Evolutionary conservation across 1,140 invertebrate genomes (phyloP), one percentile per base, ranked within the genome.

Genomic region (Brachionus rubens): DNA sequence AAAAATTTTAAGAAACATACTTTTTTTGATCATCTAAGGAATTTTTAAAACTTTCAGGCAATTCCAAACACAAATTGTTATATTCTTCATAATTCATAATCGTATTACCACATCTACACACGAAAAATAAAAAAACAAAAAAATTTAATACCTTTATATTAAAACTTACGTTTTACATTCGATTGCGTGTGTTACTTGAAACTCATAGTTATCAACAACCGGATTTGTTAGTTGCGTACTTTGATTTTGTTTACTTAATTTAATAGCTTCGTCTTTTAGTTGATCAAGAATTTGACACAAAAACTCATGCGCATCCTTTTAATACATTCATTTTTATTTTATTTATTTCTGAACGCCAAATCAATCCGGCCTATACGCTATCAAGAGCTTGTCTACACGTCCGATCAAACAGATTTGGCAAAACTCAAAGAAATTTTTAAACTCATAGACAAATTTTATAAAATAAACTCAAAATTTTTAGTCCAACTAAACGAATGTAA

Each of bases 301-400:
- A 77, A 83, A 83, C 76, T 84, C 83, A 79, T 84, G 83, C n/a
- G 82, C 83, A 80, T 84, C 83, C 83, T 84, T 75, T 16, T 79
- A 77, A 21, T 21, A 62, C 36, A 43, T 43, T 12, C 36, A 43
- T n/a, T 65, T 43, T 43, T 43, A 21, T 24, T 41, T 10, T 9
- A 6, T 26, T 12, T 43, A 28, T 21, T 21, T 21, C n/a, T n/a
- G n/a, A n/a, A n/a, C n/a, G n/a, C n/a, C n/a, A 65, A 43, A 19
- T 16, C 30, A 21, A 24, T 65, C 9, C 7, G 40, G 19, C 26
- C 19, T 14, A 43, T 43, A 43, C 36, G 43, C 9, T 41, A 43
- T 24, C 36, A 65, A 7, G 40, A 65, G 16, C 4, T 65, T 21
- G 30, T 59, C 16, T 59, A 59, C n/a, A n/a, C n/a, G n/a, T n/a